These are phyloP conservation scores for Eudasyphora cyanicolor DNA, from an alignment of 2,888 invertebrate species.

Conservation along the genomic window DNA sequence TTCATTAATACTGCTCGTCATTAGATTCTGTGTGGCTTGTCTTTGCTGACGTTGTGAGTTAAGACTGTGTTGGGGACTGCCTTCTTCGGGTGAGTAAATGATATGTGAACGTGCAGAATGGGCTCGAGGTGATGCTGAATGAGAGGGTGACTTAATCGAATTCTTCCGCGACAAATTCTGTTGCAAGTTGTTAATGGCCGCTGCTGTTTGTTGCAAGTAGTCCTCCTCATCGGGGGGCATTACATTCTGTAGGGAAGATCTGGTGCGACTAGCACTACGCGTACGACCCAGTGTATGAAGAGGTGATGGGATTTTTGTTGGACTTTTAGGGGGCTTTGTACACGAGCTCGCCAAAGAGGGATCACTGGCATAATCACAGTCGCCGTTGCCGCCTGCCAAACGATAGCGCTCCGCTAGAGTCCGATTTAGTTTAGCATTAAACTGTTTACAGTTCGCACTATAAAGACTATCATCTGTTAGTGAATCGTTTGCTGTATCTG, in stretches of 20 bases:
- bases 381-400: slow-evolving; percentile 72
- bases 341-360: slow-evolving; percentile 70
- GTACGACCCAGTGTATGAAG: slow-evolving; percentile 84
- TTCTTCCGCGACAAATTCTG: slow-evolving; percentile 78
- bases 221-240: slow-evolving; percentile 66
- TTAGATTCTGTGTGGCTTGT: slow-evolving; percentile 68
- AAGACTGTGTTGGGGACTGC: slow-evolving; percentile 78
- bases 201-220: slow-evolving; percentile 82
- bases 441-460: slow-evolving; percentile 68
- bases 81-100: slow-evolving; percentile 73
- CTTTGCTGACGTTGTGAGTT: slow-evolving; percentile 67
- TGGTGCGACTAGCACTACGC: slow-evolving; percentile 79
- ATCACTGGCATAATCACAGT: slow-evolving; percentile 79
- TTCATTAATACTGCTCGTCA: slow-evolving; percentile 80
- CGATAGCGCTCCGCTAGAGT: slow-evolving; percentile 76
- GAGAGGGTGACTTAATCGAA: slow-evolving; percentile 77
- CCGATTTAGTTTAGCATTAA: slow-evolving; percentile 73
- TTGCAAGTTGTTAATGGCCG: slow-evolving; percentile 76
- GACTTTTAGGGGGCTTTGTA: slow-evolving; percentile 80
- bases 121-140: slow-evolving; percentile 70
- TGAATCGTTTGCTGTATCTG: slow-evolving; percentile 73
- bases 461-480: slow-evolving; percentile 77
- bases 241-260: slow-evolving; percentile 74
- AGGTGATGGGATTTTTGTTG: slow-evolving; percentile 90
- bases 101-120: slow-evolving; percentile 69